Evolutionary conservation across 2,888 invertebrate genomes (phyloP), one percentile per base, ranked within the genome.

Genomic region (Pandemis corylana): DNA sequence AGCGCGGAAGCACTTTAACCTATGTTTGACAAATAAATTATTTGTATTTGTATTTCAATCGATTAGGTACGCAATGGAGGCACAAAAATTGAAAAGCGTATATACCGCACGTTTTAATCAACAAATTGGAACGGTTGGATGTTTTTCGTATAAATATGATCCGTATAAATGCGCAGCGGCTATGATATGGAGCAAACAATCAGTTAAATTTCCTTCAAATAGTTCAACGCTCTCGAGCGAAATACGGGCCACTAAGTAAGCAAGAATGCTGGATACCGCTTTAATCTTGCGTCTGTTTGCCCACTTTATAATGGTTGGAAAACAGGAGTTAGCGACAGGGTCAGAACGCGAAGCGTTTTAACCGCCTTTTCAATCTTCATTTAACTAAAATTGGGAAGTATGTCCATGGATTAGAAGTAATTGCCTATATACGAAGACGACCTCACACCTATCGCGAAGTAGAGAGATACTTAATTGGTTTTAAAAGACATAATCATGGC

Each of bases 241-340:
- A 10, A 28, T 59, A 28, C 12, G 59, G 59, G 59, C 59, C 59
- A 59, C 59, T 59, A 59, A 59, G 59, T 12, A 28, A 28, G 59
- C 59, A 28, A 28, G 59, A 7, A 20, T 13, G 49, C 13, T 5
- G 20, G 9, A 10, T 7, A 53, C n/a, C n/a, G n/a, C n/a, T 53
- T n/a, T 15, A n/a, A 0, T n/a, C n/a, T 53, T n/a, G n/a, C 53
- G 5, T 53, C n/a, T 56, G 20, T 56, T 56, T 15, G 20, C 20
- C 20, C 56, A 56, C 20, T 20, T 53, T 53, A 20, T 56, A 20
- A 56, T 56, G 15, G 56, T 56, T 10, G 20, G 56, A 56, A 56
- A 15, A 56, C 10, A 20, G 56, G 15, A 56, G 20, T 20, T 56
- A 7, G 28, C 28, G 28, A 36, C 28, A 36, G 28, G 28, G 28